Base-by-base conservation (phyloP, 2,113 vertebrate species). In the Microcebus lehilahytsara region DNA sequence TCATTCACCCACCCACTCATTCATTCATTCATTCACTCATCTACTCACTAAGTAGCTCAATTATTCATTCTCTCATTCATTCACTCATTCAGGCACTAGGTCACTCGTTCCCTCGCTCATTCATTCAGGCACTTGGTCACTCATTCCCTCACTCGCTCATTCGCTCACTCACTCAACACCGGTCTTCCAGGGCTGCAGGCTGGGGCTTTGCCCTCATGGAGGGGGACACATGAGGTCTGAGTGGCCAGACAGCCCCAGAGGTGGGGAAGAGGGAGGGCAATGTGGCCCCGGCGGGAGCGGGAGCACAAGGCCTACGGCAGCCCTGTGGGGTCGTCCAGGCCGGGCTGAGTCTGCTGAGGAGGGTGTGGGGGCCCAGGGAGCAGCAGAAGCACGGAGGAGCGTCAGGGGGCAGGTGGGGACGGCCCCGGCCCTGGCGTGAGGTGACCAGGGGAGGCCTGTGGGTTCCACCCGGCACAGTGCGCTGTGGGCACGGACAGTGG, bases 211-310 rank as follows among this genome's bases (percentile, higher is more conserved):
- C 40, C 37, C 49, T 72, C 67, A 49, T 72, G 17, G 56, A 75
- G 17, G 67, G 23, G 46, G 37, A 23, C 67, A 37, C 79, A 72
- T 53, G 51, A 8, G n/a, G 67, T 69, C 49, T 17, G 6, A 74
- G 23, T 2, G 56, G 3, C 3, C 22, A 9, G 42, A 64, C 25
- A 51, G 90, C 56, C 69, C 13, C 42, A 34, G 72, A 30, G 56
- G 6, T 34, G 34, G 23, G 25, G 2, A 32, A n/a, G 58, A 72
- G 17, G 14, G 34, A 80, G 16, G 9, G 78, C 1, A 25, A 80
- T 0, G 1, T 34, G 49, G 34, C 34, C 22, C 17, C 0, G 0
- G 9, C 20, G 6, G 27, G 25, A n/a, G 34, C 30, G 4, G 27
- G 25, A n/a, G 34, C 30, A 7, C 46, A 8, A 62, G 23, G 42